Percentiles rank a stretch among this genome's conserved stretches.
Evolutionary conservation across 2,888 invertebrate genomes (phyloP).

Genomic region (Prenolepis imparis): DNA sequence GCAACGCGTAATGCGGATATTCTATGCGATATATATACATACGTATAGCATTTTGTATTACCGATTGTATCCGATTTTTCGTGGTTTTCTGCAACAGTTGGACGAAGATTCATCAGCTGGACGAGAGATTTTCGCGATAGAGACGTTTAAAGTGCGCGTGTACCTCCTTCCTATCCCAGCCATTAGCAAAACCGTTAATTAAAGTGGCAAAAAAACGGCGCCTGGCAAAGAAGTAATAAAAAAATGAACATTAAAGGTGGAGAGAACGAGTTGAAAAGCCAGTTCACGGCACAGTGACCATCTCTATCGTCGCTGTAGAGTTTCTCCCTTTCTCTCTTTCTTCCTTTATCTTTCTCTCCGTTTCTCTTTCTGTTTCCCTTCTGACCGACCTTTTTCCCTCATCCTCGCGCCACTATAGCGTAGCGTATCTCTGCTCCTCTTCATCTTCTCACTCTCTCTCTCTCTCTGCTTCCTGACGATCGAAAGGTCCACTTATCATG

Average conservation of each 20-base stretch:
- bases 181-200: constrained; percentile 78
- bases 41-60: not conserved
- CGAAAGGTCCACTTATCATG: constrained; percentile 63
- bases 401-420: not conserved
- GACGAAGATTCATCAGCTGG: not conserved
- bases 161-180: constrained; percentile 68
- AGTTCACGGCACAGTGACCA: constrained; percentile 38
- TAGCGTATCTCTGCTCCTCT: constrained; percentile 42
- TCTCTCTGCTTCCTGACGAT: constrained; percentile 57
- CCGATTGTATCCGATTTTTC: not conserved
- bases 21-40: too few species aligned
- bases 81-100: not conserved
- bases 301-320: constrained; percentile 30
- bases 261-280: constrained; percentile 57
- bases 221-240: constrained; percentile 19
- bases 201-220: constrained; percentile 71
- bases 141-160: constrained; percentile 12
- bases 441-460: constrained; percentile 34
- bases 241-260: constrained; percentile 53
- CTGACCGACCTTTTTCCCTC: constrained; percentile 12
- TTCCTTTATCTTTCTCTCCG: not conserved
- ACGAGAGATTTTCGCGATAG: constrained; percentile 16
- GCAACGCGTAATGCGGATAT: not conserved
- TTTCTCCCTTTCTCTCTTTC: constrained; percentile 17
- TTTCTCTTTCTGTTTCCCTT: not conserved